Evolutionary conservation across 2,888 invertebrate species (phyloP).

Genomic region (Xestobium rufovillosum): DNA sequence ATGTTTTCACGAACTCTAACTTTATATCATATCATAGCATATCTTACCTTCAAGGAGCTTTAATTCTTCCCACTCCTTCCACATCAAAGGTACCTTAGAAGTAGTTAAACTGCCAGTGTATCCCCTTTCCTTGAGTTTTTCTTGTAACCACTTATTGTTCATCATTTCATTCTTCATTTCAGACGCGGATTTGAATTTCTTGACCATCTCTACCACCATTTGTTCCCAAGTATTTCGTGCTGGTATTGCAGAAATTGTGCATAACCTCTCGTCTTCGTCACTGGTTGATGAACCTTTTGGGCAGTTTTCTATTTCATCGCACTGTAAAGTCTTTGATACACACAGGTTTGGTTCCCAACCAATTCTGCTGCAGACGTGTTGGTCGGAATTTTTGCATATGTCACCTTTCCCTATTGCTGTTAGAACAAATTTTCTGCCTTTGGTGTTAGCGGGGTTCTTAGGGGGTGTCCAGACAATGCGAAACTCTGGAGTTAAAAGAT

Average conservation of each 20-base stretch:
- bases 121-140: no score
- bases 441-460: constrained; percentile 20
- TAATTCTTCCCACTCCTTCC: no score
- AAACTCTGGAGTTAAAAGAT: constrained; percentile 31
- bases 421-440: constrained; percentile 29
- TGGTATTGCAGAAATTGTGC: constrained; percentile 24
- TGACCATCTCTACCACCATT: constrained; percentile 28
- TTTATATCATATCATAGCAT: no score
- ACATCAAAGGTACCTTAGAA: no score
- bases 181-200: constrained; percentile 26
- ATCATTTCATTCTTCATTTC: constrained; percentile 11
- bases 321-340: constrained; percentile 57
- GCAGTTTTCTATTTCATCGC: constrained; percentile 61
- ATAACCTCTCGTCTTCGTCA: constrained; percentile 37
- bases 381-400: constrained; percentile 28
- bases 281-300: constrained; percentile 51
- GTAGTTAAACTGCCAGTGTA: no score
- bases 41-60: no score
- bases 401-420: constrained; percentile 36
- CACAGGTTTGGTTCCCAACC: constrained; percentile 46
- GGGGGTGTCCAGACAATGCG: constrained; percentile 33
- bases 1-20: no score
- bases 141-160: constrained; percentile 20
- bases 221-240: constrained; percentile 28
- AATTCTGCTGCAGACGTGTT: constrained; percentile 36